phyloP scores from a whole-genome alignment of 2,113 vertebrate genomes.

The Picathartes gymnocephalus region DNA sequence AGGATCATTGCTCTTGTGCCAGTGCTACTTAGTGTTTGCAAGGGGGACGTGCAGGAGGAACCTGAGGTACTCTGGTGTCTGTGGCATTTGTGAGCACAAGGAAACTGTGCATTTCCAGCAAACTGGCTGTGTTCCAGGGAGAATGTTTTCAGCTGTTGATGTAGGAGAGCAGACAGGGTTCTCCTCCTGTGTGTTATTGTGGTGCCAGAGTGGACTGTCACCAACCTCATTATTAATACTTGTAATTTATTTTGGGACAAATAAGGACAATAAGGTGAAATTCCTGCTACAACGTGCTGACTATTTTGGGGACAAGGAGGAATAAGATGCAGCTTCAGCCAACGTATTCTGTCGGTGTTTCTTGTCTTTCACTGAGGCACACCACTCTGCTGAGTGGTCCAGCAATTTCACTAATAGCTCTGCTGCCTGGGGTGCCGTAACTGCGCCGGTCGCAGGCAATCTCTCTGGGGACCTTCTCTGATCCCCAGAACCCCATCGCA shows the following conservation, averaged over 20 bases:
- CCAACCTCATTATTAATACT: not conserved
- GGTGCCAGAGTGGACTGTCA: not conserved
- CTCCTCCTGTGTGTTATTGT: accelerated
- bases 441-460: too few relatives aligned
- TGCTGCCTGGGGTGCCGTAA: too few relatives aligned
- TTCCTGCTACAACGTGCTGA: not conserved
- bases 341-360: not conserved
- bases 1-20: not conserved
- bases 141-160: not conserved
- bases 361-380: not conserved
- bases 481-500: too few relatives aligned
- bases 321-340: not conserved
- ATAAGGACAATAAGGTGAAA: not conserved
- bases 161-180: not conserved
- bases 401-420: too few relatives aligned
- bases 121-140: not conserved
- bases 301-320: not conserved
- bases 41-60: not conserved
- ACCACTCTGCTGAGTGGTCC: accelerated
- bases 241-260: not conserved
- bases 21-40: not conserved
- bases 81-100: not conserved
- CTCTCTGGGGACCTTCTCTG: too few relatives aligned
- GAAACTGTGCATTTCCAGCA: not conserved
- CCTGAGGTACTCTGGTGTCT: not conserved